Evolutionary conservation across 2,113 vertebrate genomes (phyloP).

Genomic region (Tinamus guttatus): DNA sequence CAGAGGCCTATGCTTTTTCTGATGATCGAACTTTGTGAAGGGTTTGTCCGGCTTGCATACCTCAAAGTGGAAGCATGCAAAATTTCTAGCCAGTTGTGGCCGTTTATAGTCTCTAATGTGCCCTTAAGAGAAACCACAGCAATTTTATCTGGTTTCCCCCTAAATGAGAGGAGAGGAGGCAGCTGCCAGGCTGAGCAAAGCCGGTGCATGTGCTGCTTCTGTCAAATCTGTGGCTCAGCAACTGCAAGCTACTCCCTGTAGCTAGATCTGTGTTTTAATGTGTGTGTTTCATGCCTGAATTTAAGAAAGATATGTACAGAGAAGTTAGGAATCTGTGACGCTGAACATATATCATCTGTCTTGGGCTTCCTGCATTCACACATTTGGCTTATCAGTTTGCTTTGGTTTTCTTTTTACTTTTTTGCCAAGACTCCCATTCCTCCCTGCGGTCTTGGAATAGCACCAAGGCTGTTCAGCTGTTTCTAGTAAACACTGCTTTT

Average conservation of each 20-base stretch:
- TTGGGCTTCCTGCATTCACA: background rate
- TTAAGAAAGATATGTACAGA: background rate
- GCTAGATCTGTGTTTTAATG: background rate
- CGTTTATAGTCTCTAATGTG: accelerated
- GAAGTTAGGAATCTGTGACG: background rate
- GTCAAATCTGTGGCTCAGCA: background rate
- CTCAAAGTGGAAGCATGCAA: background rate
- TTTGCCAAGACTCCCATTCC: background rate
- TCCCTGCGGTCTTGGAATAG: background rate
- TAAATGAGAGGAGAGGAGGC: background rate
- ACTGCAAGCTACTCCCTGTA: background rate
- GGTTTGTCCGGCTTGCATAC: background rate
- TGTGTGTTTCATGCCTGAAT: background rate
- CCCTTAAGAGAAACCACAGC: background rate
- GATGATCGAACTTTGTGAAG: background rate
- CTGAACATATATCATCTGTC: background rate
- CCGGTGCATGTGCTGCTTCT: background rate
- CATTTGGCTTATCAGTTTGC: background rate
- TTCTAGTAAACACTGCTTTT: background rate
- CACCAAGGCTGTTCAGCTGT: background rate
- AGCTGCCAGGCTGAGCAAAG: background rate
- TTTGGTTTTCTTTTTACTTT: background rate
- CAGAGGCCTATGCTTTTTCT: background rate
- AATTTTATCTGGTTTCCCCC: background rate
- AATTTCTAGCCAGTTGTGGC: background rate